These are phyloP conservation scores for Dendrolimus pini DNA, from an alignment of 2,888 invertebrate genomes.

Conservation along the genomic window DNA sequence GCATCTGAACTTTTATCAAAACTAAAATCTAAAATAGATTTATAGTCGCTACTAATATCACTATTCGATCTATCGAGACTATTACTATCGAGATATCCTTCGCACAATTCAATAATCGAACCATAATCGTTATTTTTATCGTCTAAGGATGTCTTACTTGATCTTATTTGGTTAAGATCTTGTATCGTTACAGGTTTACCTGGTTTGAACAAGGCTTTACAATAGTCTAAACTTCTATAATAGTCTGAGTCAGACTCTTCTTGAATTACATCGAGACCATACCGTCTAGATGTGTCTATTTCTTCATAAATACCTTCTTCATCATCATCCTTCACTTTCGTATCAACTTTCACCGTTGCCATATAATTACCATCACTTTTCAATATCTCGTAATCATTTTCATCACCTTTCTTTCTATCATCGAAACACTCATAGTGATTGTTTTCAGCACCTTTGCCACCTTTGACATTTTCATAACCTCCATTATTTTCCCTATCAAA, in stretches of 20 bases:
- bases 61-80: slow-evolving; percentile 2
- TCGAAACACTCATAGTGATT: neutral
- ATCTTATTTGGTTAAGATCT: slow-evolving; percentile 22
- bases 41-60: neutral
- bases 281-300: slow-evolving; percentile 44
- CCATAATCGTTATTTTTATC: slow-evolving; percentile 26
- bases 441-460: neutral
- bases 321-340: slow-evolving; percentile 17
- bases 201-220: slow-evolving; percentile 37
- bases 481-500: slow-evolving; percentile 5
- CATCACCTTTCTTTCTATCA: slow-evolving; percentile 4
- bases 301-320: slow-evolving; percentile 63
- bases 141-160: slow-evolving; percentile 15
- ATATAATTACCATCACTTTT: neutral
- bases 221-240: slow-evolving; percentile 62
- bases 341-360: slow-evolving; percentile 9
- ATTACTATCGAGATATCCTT: slow-evolving; percentile 14
- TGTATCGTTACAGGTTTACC: slow-evolving; percentile 16
- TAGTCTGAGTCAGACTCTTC: slow-evolving; percentile 71
- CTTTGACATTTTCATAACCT: slow-evolving; percentile 5
- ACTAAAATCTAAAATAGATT: neutral
- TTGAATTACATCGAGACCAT: slow-evolving; percentile 61
- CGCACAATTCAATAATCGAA: slow-evolving; percentile 43
- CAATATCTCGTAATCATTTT: neutral
- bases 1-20: slow-evolving; percentile 4